phyloP scores from a whole-genome alignment of 2,113 vertebrate species.

The Oreochromis tanganicae region DNA sequence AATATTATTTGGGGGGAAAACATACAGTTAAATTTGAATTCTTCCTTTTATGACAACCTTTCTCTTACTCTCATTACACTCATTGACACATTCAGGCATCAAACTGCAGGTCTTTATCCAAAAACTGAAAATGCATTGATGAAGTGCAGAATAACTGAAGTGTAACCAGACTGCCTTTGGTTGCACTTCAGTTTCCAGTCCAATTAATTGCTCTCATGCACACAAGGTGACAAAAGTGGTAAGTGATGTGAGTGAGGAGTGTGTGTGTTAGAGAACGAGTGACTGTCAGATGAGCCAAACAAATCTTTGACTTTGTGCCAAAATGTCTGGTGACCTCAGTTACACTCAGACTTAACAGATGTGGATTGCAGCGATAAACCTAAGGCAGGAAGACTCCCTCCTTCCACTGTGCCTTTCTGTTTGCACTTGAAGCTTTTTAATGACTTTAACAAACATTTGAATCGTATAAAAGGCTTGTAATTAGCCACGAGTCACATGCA shows the following conservation, averaged over 20 bases:
- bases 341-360: slow-evolving; percentile 3
- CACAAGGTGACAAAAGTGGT: not conserved
- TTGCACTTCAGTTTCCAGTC: not conserved
- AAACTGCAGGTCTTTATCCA: not conserved
- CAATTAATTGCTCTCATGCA: not conserved
- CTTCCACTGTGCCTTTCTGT: not conserved
- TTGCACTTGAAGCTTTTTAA: not conserved
- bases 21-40: not conserved
- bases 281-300: not conserved
- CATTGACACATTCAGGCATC: not conserved
- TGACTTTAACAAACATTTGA: not conserved
- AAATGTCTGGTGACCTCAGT: slow-evolving; percentile 10
- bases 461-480: not conserved
- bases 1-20: not conserved
- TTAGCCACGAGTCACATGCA: not conserved
- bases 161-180: not conserved
- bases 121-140: not conserved
- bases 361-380: not conserved
- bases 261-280: not conserved
- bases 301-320: not conserved
- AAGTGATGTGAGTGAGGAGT: not conserved
- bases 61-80: not conserved
- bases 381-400: not conserved
- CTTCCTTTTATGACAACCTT: not conserved
- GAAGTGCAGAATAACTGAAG: not conserved